Conservation (phyloP, 2,888 invertebrate genomes). For the Cabera pusaria region DNA sequence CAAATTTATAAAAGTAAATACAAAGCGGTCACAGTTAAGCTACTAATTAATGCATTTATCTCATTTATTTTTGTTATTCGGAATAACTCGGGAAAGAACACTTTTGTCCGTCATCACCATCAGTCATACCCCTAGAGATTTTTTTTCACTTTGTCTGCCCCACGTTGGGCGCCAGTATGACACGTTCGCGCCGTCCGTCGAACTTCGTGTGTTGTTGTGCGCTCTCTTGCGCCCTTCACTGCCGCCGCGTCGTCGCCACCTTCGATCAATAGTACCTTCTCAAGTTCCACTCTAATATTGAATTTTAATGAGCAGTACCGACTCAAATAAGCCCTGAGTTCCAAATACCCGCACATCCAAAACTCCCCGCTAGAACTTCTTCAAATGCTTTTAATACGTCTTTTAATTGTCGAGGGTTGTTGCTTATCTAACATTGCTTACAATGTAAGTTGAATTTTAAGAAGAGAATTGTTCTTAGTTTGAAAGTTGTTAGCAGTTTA, state of each 20-base stretch:
- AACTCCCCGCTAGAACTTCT: slow-evolving; percentile 36
- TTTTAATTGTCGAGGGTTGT: slow-evolving; percentile 49
- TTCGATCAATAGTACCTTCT: slow-evolving; percentile 52
- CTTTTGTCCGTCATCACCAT: no score
- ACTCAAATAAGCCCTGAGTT: slow-evolving; percentile 50
- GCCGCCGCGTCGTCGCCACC: slow-evolving; percentile 40
- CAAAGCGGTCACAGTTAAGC: no score
- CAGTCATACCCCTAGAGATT: no score
- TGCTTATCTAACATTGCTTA: slow-evolving; percentile 48
- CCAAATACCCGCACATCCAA: slow-evolving; percentile 42
- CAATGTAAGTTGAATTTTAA: slow-evolving; percentile 50
- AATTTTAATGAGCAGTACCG: slow-evolving; percentile 62
- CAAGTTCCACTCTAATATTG: slow-evolving; percentile 48
- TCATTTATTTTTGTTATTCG: no score
- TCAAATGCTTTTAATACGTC: slow-evolving; percentile 51
- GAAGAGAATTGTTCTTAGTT: slow-evolving; percentile 34
- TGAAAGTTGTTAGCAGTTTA: slow-evolving; percentile 31
- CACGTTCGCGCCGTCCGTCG: slow-evolving; percentile 7
- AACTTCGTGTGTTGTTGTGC: slow-evolving; percentile 44
- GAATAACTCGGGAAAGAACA: no score
- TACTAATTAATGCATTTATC: no score
- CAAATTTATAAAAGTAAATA: no score
- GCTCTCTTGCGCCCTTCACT: slow-evolving; percentile 16
- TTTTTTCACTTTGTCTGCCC: slow-evolving; percentile 13
- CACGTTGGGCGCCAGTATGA: slow-evolving; percentile 38